phyloP scores from a whole-genome alignment of 2,797 vertebrate genomes.

The Glyptemys insculpta region DNA sequence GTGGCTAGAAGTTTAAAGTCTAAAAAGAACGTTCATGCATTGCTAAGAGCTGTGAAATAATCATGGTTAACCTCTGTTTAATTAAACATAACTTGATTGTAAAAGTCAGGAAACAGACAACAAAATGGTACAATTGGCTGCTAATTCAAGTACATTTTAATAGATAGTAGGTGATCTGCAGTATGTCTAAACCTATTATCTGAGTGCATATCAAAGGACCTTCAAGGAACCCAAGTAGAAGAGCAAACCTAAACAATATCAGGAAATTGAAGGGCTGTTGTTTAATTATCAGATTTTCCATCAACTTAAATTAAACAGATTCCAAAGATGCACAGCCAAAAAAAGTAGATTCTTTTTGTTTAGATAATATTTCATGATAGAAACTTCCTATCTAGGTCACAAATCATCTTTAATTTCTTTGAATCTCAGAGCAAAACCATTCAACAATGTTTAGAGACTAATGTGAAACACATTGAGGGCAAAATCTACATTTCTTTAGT shows the following conservation, averaged over 20 bases:
- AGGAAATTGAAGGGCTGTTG: conserved; percentile 35
- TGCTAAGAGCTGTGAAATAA: background rate
- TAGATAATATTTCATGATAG: background rate
- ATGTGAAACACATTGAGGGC: conserved; percentile 33
- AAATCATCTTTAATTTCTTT: conserved; percentile 27
- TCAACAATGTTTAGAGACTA: background rate
- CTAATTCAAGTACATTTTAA: background rate
- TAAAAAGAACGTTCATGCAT: background rate
- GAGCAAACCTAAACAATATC: conserved; percentile 42
- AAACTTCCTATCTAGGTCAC: conserved; percentile 28
- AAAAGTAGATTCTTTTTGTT: conserved; percentile 27
- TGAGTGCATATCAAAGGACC: background rate
- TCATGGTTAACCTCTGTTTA: background rate
- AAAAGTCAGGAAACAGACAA: conserved; percentile 11
- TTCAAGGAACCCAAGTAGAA: conserved; percentile 13
- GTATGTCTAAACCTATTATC: background rate
- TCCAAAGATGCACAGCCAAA: conserved; percentile 29
- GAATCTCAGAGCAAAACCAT: background rate
- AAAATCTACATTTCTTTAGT: conserved; percentile 23
- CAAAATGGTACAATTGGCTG: background rate
- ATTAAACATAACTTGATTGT: background rate
- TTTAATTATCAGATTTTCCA: conserved; percentile 34
- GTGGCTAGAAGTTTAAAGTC: background rate
- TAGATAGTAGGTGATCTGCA: background rate
- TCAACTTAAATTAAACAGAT: conserved; percentile 24